Evolutionary conservation across 2,113 vertebrate genomes (phyloP).

Genomic region (Grus americana): DNA sequence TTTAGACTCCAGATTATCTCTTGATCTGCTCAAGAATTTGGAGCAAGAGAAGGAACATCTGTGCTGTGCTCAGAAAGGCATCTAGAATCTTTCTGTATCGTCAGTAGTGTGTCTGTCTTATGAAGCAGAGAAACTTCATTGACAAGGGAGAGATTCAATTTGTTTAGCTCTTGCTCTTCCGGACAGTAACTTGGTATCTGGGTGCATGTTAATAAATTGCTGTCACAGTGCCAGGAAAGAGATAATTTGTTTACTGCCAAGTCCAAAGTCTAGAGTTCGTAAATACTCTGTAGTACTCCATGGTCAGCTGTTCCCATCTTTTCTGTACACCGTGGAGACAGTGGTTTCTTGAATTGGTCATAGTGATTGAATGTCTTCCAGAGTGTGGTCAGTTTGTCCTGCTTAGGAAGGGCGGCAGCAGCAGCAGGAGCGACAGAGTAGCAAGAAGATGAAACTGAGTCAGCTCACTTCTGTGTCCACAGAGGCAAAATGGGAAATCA

Average conservation of each 20-base stretch:
- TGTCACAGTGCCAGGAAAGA: not conserved
- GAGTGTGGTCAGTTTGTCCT: not conserved
- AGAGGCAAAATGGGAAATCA: not conserved
- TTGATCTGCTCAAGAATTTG: not conserved
- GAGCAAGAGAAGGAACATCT: not conserved
- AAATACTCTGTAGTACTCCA: not conserved
- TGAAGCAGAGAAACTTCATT: accelerated
- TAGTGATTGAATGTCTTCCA: not conserved
- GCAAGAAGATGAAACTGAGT: not conserved
- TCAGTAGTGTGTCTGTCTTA: not conserved
- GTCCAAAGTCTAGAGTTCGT: not conserved
- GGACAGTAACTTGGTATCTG: not conserved
- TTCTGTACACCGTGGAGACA: not conserved
- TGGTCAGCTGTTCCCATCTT: not conserved
- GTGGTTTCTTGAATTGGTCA: not conserved
- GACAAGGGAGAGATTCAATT: not conserved
- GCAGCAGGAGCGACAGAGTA: not conserved
- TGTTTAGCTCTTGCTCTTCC: not conserved
- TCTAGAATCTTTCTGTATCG: not conserved
- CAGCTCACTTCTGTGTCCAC: not conserved
- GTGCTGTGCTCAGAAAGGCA: not conserved
- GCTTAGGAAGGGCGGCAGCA: not conserved
- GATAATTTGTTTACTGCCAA: not conserved
- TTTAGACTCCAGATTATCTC: not conserved
- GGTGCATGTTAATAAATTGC: not conserved